Evolutionary conservation across 2,797 vertebrate genomes (phyloP).

Genomic region (Siniperca undulata): DNA sequence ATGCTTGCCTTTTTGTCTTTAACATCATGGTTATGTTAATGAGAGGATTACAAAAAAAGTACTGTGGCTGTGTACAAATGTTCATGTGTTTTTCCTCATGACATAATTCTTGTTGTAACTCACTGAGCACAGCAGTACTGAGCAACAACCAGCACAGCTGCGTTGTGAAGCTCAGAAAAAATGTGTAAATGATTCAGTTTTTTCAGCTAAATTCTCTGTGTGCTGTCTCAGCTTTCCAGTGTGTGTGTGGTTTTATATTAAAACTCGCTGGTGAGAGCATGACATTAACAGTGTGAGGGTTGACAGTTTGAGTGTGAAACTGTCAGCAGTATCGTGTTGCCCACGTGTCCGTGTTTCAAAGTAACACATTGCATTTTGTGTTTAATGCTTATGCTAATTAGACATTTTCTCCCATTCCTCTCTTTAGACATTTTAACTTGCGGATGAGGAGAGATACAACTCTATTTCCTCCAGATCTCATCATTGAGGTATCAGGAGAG

Average conservation of each 20-base stretch:
- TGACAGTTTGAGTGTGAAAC: neutral
- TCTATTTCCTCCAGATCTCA: constrained; percentile 92
- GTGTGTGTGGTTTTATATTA: neutral
- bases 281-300: neutral
- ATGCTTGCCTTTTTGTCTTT: constrained; percentile 40
- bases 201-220: neutral
- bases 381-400: constrained; percentile 9
- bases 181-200: constrained; percentile 10
- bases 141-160: constrained; percentile 19
- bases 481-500: constrained; percentile 91
- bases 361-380: neutral
- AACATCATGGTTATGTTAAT: constrained; percentile 15
- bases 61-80: constrained; percentile 17
- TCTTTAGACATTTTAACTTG: constrained; percentile 92
- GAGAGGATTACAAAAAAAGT: constrained; percentile 46
- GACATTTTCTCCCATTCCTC: constrained; percentile 17
- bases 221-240: constrained; percentile 10
- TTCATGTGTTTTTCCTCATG: constrained; percentile 56
- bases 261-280: constrained; percentile 2
- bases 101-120: constrained; percentile 25
- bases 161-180: constrained; percentile 1
- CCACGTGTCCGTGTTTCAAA: neutral
- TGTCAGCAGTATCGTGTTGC: neutral
- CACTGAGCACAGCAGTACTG: constrained; percentile 28
- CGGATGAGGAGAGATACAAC: constrained; percentile 93